Conservation (phyloP, 2,797 vertebrate species). For the Taeniopygia guttata region DNA sequence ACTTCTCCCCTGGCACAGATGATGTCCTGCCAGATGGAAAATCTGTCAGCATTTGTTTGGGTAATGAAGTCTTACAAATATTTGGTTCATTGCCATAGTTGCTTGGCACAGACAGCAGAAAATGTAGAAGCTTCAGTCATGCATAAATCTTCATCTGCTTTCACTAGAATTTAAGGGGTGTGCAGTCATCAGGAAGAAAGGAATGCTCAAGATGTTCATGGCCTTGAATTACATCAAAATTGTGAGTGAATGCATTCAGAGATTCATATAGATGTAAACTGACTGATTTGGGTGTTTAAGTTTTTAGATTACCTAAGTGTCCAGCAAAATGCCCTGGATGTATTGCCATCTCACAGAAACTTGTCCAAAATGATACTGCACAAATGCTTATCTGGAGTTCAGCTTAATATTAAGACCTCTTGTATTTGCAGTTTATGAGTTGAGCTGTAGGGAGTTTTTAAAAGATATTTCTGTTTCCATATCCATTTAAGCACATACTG, state of each 20-base stretch:
- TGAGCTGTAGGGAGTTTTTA: neutral
- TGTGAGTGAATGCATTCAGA: neutral
- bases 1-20: constrained; percentile 32
- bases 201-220: neutral
- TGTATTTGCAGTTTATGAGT: neutral
- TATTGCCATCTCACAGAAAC: neutral
- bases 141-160: neutral
- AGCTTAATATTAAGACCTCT: neutral
- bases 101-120: neutral
- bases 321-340: neutral
- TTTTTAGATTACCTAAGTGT: neutral
- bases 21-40: constrained; percentile 62
- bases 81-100: neutral
- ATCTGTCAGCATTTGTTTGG: constrained; percentile 55
- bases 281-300: neutral
- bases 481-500: neutral
- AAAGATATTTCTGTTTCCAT: neutral
- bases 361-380: neutral
- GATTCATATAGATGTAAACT: neutral
- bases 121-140: neutral
- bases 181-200: neutral
- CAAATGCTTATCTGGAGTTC: neutral
- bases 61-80: constrained; percentile 39
- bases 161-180: neutral
- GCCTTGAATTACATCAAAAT: neutral